Conservation (phyloP, 2,113 vertebrate genomes). For the Seriola rivoliana region DNA sequence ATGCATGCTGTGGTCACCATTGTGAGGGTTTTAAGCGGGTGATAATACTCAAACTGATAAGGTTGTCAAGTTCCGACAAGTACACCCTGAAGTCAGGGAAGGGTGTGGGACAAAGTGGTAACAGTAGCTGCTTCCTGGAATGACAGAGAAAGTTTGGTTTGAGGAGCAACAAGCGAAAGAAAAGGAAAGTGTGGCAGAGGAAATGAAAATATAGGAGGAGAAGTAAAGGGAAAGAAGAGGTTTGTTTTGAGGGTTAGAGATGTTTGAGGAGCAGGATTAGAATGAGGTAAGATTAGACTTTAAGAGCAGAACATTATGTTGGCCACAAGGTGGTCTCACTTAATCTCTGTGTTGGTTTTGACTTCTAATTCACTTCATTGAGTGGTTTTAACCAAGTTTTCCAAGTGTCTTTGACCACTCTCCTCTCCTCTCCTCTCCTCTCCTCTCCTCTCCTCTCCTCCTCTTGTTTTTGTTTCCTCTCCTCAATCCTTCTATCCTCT, state of each 20-base stretch:
- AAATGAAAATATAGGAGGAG: slow-evolving; percentile 23
- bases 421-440: not conserved
- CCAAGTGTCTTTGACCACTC: slow-evolving; percentile 16
- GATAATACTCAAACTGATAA: slow-evolving; percentile 52
- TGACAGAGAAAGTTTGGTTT: slow-evolving; percentile 16
- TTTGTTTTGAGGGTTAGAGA: slow-evolving; percentile 32
- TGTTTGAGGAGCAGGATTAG: slow-evolving; percentile 40
- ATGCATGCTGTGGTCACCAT: not conserved
- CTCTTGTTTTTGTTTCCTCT: not conserved
- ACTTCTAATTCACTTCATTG: slow-evolving; percentile 59
- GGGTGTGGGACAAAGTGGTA: not conserved
- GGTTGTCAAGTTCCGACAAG: slow-evolving; percentile 46
- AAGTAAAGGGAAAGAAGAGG: not conserved
- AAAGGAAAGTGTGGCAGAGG: slow-evolving; percentile 33
- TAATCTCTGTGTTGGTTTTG: slow-evolving; percentile 60
- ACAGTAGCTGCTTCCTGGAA: slow-evolving; percentile 19
- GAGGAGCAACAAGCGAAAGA: slow-evolving; percentile 3
- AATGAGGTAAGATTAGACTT: slow-evolving; percentile 27
- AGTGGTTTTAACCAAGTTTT: slow-evolving; percentile 56
- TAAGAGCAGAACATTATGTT: slow-evolving; percentile 33
- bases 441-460: not conserved
- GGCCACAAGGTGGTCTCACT: slow-evolving; percentile 59
- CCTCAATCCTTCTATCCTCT: not conserved
- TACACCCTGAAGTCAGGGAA: slow-evolving; percentile 1
- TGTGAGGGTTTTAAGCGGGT: not conserved